A percentile compares a stretch with the other conserved stretches of the same genome.
Evolutionary conservation across 2,113 vertebrate genomes (phyloP).

Genomic region (Toxotes jaculatrix): DNA sequence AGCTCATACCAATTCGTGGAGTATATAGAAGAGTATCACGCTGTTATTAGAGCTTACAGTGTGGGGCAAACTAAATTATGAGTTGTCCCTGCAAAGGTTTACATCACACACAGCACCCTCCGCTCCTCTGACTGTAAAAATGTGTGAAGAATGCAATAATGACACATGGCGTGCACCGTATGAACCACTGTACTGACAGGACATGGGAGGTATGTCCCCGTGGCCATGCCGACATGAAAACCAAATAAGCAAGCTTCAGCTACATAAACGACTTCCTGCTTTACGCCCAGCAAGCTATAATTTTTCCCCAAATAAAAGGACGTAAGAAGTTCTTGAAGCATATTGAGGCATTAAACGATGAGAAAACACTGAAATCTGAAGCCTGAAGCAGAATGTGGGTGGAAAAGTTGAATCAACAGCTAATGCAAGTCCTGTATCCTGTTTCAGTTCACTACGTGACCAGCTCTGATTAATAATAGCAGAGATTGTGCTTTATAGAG

Average conservation of each 20-base stretch:
- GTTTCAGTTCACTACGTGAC: not conserved
- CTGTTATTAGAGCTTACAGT: conserved; percentile 74
- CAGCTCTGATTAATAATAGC: not conserved
- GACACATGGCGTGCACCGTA: conserved; percentile 57
- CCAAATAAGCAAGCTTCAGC: conserved; percentile 62
- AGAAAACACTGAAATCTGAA: conserved; percentile 52
- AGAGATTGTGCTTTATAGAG: not conserved
- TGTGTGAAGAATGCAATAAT: conserved; percentile 81
- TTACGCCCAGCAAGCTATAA: conserved; percentile 70
- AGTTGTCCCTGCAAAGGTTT: conserved; percentile 67
- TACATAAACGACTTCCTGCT: conserved; percentile 69
- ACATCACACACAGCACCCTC: conserved; percentile 66
- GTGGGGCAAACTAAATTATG: conserved; percentile 63
- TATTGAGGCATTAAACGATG: conserved; percentile 48
- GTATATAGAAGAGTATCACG: conserved; percentile 68
- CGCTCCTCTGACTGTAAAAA: conserved; percentile 67
- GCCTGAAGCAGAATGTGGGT: conserved; percentile 43
- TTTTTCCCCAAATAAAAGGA: conserved; percentile 62
- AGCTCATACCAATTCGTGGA: conserved; percentile 75
- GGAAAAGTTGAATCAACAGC: conserved; percentile 11
- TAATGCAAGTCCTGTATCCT: not conserved
- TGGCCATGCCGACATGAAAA: conserved; percentile 74
- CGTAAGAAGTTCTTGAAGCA: conserved; percentile 39
- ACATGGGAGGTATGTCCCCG: conserved; percentile 67
- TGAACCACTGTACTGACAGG: conserved; percentile 53